phyloP scores from a whole-genome alignment of 2,113 vertebrate genomes.

The Camelus bactrianus region DNA sequence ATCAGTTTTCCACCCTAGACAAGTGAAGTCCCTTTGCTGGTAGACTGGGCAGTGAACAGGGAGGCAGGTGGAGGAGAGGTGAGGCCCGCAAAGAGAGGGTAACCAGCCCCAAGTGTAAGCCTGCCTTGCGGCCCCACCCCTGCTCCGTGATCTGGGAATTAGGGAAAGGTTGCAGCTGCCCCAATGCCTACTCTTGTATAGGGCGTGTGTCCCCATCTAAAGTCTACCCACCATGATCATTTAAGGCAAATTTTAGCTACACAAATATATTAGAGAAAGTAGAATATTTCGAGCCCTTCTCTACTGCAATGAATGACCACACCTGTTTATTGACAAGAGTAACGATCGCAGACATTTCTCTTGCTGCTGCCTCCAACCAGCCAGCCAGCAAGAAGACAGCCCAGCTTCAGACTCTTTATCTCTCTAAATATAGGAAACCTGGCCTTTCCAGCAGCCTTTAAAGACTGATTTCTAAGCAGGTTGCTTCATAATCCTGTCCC shows the following conservation, averaged over 20 bases:
- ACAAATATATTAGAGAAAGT: background rate
- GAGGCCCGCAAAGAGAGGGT: background rate
- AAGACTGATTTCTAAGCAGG: background rate
- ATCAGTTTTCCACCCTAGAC: background rate
- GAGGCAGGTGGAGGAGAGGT: background rate
- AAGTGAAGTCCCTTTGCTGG: background rate
- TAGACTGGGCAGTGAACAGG: background rate
- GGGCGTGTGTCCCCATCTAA: background rate
- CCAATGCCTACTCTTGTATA: accelerated
- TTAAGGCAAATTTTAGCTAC: background rate
- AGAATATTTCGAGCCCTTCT: background rate
- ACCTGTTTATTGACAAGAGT: background rate
- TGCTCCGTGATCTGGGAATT: background rate
- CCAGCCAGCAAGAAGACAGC: background rate
- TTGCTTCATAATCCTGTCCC: background rate
- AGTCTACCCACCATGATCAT: background rate
- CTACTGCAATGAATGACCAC: background rate
- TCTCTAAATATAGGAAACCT: background rate
- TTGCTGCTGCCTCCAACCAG: background rate
- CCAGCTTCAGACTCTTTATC: background rate
- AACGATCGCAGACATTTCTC: background rate
- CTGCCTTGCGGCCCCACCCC: accelerated
- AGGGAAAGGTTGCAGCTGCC: background rate
- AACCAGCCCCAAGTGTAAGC: background rate
- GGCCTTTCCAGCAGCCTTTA: background rate